Percentiles rank a stretch among this genome's conserved stretches.
phyloP scores from a whole-genome alignment of 2,888 invertebrate genomes.

The Lithodes maja region DNA sequence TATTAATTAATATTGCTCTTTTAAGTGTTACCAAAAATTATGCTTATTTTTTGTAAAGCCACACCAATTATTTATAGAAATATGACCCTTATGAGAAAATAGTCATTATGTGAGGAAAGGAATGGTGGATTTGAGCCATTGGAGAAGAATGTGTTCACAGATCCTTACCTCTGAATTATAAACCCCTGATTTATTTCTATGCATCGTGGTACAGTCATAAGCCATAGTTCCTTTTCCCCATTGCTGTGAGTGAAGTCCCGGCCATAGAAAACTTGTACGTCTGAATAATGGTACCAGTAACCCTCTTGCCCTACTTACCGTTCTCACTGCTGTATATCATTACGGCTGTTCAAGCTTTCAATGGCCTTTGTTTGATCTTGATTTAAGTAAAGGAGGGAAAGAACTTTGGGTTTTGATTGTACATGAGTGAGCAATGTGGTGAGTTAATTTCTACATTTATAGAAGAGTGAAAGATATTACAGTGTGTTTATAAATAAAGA shows the following conservation, averaged over 20 bases:
- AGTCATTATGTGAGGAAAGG: background rate
- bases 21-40: background rate
- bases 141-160: background rate
- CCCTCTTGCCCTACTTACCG: no score
- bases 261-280: no score
- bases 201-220: background rate
- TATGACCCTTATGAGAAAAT: background rate
- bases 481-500: background rate
- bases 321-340: no score
- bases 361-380: no score
- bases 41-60: background rate
- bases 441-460: background rate
- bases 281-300: no score
- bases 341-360: no score
- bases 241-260: no score
- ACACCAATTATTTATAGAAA: background rate
- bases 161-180: background rate
- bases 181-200: background rate
- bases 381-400: no score
- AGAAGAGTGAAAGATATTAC: background rate
- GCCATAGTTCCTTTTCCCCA: background rate
- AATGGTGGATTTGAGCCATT: background rate
- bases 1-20: background rate
- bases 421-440: background rate
- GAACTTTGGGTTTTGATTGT: no score